phyloP scores from a whole-genome alignment of 2,888 invertebrate genomes.

The Acrobasis repandana region DNA sequence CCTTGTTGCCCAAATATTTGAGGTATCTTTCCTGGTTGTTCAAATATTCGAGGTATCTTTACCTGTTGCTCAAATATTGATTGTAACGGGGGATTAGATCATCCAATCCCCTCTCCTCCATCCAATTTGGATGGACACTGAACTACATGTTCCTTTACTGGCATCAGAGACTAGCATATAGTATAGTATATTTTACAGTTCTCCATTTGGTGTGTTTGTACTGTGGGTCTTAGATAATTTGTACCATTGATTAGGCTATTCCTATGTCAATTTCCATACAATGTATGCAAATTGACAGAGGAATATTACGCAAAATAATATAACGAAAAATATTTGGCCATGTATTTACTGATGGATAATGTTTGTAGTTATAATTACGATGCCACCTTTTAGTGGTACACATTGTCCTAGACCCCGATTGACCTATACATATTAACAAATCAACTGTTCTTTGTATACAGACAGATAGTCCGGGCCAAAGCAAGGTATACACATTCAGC shows the following conservation, averaged over 20 bases:
- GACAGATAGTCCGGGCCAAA: constrained; percentile 50
- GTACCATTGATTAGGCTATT: not conserved
- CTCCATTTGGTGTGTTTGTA: not conserved
- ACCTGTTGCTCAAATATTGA: too few species aligned
- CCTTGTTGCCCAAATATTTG: too few species aligned
- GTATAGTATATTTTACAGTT: not conserved
- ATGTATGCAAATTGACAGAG: too few species aligned
- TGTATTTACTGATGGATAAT: too few species aligned
- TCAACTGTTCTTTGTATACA: constrained; percentile 48
- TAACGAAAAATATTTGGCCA: too few species aligned
- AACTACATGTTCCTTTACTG: not conserved
- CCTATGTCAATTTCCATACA: too few species aligned
- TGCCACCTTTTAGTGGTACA: not conserved
- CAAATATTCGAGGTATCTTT: too few species aligned
- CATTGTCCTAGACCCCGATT: not conserved
- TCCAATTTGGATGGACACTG: too few species aligned
- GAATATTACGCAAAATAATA: too few species aligned
- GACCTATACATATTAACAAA: constrained; percentile 1
- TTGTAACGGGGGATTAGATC: too few species aligned
- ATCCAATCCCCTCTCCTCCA: too few species aligned
- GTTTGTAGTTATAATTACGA: not conserved
- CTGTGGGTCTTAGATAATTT: not conserved
- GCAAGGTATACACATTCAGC: constrained; percentile 55
- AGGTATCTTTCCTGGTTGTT: too few species aligned
- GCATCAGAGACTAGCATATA: not conserved